Evolutionary conservation across 2,888 invertebrate genomes (phyloP).

Genomic region (Stratiomys singularior): DNA sequence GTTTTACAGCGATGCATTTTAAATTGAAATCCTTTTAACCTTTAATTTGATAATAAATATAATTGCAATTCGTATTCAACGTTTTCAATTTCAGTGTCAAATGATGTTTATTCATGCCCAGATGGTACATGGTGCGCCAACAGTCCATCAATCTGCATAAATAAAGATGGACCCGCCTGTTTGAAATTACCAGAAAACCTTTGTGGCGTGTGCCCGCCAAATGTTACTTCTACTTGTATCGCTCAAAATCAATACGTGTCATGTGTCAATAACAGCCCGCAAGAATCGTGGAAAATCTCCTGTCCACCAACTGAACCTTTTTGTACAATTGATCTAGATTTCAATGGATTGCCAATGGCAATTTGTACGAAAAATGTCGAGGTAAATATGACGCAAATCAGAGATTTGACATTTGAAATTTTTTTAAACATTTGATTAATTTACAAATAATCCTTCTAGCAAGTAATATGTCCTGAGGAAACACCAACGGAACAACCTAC

Average conservation of each 20-base stretch:
- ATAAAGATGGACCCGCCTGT: background rate
- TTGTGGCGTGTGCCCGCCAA: too few relatives aligned
- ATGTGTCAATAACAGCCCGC: background rate
- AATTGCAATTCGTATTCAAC: too few relatives aligned
- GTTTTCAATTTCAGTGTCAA: background rate
- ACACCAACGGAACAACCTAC: too few relatives aligned
- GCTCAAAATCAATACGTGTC: background rate
- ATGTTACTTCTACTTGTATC: background rate
- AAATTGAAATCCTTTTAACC: background rate
- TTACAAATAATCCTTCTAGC: too few relatives aligned
- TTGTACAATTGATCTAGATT: background rate
- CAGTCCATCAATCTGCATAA: background rate
- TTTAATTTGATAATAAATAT: background rate
- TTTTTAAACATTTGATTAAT: too few relatives aligned
- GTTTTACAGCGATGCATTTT: too few relatives aligned
- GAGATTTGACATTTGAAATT: too few relatives aligned
- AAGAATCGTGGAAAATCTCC: background rate
- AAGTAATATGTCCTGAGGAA: too few relatives aligned
- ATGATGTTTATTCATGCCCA: background rate
- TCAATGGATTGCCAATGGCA: background rate
- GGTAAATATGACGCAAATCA: too few relatives aligned
- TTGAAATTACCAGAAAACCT: too few relatives aligned
- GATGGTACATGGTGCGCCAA: background rate
- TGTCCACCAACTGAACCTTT: background rate
- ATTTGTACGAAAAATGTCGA: background rate